These are phyloP conservation scores for Psococerastis gibbosa DNA, from an alignment of 2,888 invertebrate genomes.

Conservation along the genomic window DNA sequence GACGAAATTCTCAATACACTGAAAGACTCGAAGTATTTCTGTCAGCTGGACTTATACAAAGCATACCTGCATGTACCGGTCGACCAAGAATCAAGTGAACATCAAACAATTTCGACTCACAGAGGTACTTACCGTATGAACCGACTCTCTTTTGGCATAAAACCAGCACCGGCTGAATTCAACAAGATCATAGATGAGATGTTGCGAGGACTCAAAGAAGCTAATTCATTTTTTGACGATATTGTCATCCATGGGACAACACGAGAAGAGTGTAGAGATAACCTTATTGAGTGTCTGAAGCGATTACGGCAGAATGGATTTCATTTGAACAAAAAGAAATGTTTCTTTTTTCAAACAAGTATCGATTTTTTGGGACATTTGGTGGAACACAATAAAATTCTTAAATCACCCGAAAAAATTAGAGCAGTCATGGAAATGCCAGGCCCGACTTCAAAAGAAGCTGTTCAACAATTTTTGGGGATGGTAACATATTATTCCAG, in stretches of 20 bases:
- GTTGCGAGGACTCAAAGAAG: too few relatives aligned
- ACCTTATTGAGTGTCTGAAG: background rate
- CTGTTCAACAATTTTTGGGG: constrained; percentile 17
- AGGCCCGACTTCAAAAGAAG: constrained; percentile 14
- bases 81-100: background rate
- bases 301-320: constrained; percentile 13
- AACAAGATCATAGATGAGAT: too few relatives aligned
- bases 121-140: constrained; percentile 9
- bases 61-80: constrained; percentile 6
- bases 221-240: too few relatives aligned
- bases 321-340: constrained; percentile 13
- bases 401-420: constrained; percentile 14
- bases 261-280: too few relatives aligned
- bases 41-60: constrained; percentile 11
- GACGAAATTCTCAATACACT: too few relatives aligned
- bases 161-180: too few relatives aligned
- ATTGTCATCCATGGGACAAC: too few relatives aligned
- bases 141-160: constrained; percentile 10
- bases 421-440: constrained; percentile 14
- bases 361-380: constrained; percentile 14
- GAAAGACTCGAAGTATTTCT: too few relatives aligned
- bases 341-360: constrained; percentile 13
- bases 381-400: constrained; percentile 10
- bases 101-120: constrained; percentile 10
- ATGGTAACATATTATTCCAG: constrained; percentile 17